phyloP scores from a whole-genome alignment of 2,888 invertebrate species.

The Aspidiotus rigidus region DNA sequence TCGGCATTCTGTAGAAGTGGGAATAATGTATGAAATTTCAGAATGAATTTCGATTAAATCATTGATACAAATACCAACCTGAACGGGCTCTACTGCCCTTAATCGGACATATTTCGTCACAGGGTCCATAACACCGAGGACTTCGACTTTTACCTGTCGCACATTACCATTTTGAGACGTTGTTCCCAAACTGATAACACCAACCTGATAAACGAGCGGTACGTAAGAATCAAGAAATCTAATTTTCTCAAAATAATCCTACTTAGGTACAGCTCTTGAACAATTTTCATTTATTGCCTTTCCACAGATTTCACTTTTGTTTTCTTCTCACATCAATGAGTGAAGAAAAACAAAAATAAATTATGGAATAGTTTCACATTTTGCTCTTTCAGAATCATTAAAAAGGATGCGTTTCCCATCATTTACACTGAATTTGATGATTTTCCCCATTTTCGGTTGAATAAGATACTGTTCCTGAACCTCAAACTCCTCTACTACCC shows the following conservation, averaged over 20 bases:
- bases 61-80: not conserved
- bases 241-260: not conserved
- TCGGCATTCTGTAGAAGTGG: slow-evolving; percentile 53
- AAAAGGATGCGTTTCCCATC: not conserved
- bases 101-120: slow-evolving; percentile 62
- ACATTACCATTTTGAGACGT: slow-evolving; percentile 68
- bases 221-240: too few relatives aligned
- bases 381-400: not conserved
- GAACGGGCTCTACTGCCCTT: slow-evolving; percentile 69
- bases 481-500: too few relatives aligned
- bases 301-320: not conserved
- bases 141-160: slow-evolving; percentile 73
- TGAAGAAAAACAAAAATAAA: not conserved
- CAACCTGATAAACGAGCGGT: slow-evolving; percentile 46
- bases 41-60: not conserved
- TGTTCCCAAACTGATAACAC: slow-evolving; percentile 78
- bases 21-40: not conserved
- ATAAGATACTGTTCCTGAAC: too few relatives aligned
- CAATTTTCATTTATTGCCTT: not conserved
- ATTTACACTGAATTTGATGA: too few relatives aligned
- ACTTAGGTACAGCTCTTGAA: not conserved
- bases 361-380: too few relatives aligned
- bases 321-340: not conserved
- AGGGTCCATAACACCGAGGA: slow-evolving; percentile 71
- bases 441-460: too few relatives aligned